Conservation (phyloP, 2,113 vertebrate species). For the Callionymus lyra region DNA sequence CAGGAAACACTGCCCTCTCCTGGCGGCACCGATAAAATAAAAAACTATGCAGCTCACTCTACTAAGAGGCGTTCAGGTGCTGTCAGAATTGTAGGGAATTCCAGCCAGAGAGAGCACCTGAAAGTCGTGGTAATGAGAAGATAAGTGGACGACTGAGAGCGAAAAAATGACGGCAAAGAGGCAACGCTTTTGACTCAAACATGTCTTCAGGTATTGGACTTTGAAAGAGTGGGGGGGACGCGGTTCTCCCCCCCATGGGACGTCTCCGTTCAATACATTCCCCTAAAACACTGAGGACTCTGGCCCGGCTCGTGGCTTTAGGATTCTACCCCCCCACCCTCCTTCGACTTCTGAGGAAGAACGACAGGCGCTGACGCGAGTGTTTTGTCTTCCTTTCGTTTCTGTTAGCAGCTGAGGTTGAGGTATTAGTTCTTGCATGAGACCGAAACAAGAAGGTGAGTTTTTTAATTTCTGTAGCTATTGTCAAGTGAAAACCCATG, state of each 20-base stretch:
- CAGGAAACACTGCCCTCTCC: no score
- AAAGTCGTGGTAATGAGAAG: no score
- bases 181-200: no score
- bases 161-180: no score
- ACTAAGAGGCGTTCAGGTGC: no score
- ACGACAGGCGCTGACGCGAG: constrained; percentile 32
- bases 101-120: no score
- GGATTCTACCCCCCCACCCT: constrained; percentile 29
- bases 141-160: no score
- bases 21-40: no score
- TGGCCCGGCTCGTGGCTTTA: constrained; percentile 48
- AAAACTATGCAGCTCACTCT: no score
- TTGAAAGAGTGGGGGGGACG: no score
- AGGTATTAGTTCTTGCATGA: constrained; percentile 95
- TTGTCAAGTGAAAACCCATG: constrained; percentile 24
- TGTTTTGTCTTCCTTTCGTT: constrained; percentile 42
- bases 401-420: constrained; percentile 81
- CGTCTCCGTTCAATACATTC: constrained; percentile 48
- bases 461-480: constrained; percentile 61
- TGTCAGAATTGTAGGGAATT: no score
- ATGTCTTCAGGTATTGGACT: no score
- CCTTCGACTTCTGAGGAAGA: constrained; percentile 49
- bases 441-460: constrained; percentile 86
- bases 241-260: constrained; percentile 27
- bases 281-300: constrained; percentile 37